Evolutionary conservation across 92 coral and sea anemone species (phyloP), one percentile per base, ranked within the genome.

Genomic region (Plumapathes pennacea): DNA sequence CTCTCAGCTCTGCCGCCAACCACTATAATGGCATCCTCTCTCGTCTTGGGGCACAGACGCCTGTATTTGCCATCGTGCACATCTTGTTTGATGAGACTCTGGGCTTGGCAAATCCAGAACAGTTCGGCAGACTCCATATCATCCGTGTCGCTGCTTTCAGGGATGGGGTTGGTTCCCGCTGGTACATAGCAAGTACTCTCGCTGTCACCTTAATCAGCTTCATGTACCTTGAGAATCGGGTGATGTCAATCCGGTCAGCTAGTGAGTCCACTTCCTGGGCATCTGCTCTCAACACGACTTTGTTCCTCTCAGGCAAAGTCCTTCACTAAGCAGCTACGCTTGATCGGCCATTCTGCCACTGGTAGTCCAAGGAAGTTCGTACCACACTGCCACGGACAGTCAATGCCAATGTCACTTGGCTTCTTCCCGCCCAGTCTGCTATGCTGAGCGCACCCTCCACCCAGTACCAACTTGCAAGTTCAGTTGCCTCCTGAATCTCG

Each of bases 351-450:
- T n/a, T 67, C 72, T 12, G 33, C 14, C n/a, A 65, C 74, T 1
- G 52, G 54, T 25, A 25, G 31, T 22, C 40, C 57, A 11, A 67
- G 71, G 28, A 74, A 74, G 10, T 65, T 72, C 22, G 87, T 76
- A 9, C 72, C 81, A 29, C 50, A 68, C 23, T 82, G 84, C 80
- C 80, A 76, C 10, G 31, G 26, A 52, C 80, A 69, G 58, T 63
- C 30, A 50, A 5, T 10, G 29, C 15, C 48, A 5, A 76, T 31
- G 19, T 83, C 84, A 10, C 38, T 42, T 4, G 89, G 89, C 5
- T 25, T 61, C 64, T 69, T 76, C 23, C 84, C 67, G 18, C 84
- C 68, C 78, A 82, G 25, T 69, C 89, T 20, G 89, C 79, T 17
- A 84, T 72, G 42, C 54, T 74, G 4, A 42, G 39, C 8, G 58